Evolutionary conservation across 2,797 vertebrate genomes (phyloP), one percentile per base, ranked within the genome.

Genomic region (Chelmon rostratus): DNA sequence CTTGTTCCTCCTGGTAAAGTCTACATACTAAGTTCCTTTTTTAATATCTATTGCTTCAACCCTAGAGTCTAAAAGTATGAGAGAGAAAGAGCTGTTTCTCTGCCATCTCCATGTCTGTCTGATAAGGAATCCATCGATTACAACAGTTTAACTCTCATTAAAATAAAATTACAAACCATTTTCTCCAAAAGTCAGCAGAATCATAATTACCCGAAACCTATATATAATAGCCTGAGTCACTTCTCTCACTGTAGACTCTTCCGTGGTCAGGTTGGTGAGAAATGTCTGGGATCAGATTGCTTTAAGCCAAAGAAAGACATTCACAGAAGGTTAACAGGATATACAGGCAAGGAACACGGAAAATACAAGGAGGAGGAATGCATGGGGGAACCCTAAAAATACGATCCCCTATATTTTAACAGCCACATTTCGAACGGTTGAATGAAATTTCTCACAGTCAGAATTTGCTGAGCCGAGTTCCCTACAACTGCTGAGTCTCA

Each of bases 381-480:
- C 57, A 69, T 16, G 46, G 86, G 90, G 85, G 83, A 91, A 88
- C 85, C 89, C 86, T 78, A 47, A 78, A 88, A 87, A 90, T 81
- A 87, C 78, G 70, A 88, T 76, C 79, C 73, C 74, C 42, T 69
- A 6, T 76, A 68, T 85, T 86, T 92, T 89, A 73, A 86, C 61
- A 68, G 56, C 18, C 38, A 78, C 70, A 31, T 62, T 76, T 62
- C 69, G 3, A 81, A 65, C 3, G 42, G 13, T 65, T 71, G 65
- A 71, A 54, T 79, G 72, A 79, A 66, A 70, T 53, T 75, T 81
- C 54, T 42, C 64, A 47, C 61, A 70, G 59, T 47, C 31, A 78
- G 50, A 58, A 62, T 40, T 23, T 82, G 16, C 25, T 11, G 15
- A 49, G 52, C 35, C 1, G 25, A 69, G 28, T n/a, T 35, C 2